Base-by-base conservation (phyloP, 2,888 invertebrate genomes). In the Sceliomorpha sp. region DNA sequence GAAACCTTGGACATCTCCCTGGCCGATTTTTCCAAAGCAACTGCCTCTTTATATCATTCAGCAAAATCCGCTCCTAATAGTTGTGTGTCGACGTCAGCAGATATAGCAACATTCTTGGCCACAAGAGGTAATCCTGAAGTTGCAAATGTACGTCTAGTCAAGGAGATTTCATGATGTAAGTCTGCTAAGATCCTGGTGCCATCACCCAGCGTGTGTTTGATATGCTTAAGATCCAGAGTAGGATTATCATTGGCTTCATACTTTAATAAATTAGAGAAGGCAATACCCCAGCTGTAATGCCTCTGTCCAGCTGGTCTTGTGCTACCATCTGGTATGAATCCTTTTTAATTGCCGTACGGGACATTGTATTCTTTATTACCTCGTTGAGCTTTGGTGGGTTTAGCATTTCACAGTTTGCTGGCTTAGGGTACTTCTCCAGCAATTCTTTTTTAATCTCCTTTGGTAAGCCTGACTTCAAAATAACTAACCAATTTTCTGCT, bases 21-120 rank as follows among this genome's bases (percentile, higher is more conserved):
- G 8, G 29, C 14, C 12, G 44, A 44, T 15, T 44, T 44, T 8
- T 44, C 44, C 27, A 29, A 29, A 15, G 44, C 44, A 27, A 44
- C 29, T 6, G 44, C 44, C 9, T 12, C 4, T 5, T 27, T 44
- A 29, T 29, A 14, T 14, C 14, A 29, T 2, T 44, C 44, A 8
- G 14, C 29, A 12, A 44, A 44, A 4, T 44, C 44, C 14, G 29
- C 5, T 1, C 44, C 29, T 14, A 44, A 44, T 9, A 44, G 29
- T 15, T 29, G 4, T 7, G 4, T 1, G 9, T 44, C 44, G 1
- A 29, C 14, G n/a, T n/a, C n/a, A n/a, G n/a, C n/a, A n/a, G n/a
- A n/a, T n/a, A n/a, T n/a, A n/a, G n/a, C n/a, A n/a, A n/a, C n/a
- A n/a, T n/a, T n/a, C n/a, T n/a, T n/a, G n/a, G n/a, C n/a, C n/a